Evolutionary conservation across 2,113 vertebrate species (phyloP).

Genomic region (Brienomyrus brachyistius): DNA sequence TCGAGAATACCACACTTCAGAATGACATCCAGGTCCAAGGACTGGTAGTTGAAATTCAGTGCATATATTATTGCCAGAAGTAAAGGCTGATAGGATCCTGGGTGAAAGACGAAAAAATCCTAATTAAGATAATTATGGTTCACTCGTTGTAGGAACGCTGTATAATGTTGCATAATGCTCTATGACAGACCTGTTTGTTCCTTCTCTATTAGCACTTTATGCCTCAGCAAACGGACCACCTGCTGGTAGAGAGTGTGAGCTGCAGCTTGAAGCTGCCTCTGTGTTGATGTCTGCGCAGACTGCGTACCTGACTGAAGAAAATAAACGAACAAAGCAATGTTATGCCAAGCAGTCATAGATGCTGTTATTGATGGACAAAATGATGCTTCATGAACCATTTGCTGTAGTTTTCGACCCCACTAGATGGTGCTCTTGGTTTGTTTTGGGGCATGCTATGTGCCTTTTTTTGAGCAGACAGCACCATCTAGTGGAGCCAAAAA

Average conservation of each 20-base stretch:
- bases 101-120: not conserved
- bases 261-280: conserved; percentile 58
- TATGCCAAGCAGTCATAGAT: not conserved
- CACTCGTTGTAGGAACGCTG: not conserved
- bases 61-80: conserved; percentile 67
- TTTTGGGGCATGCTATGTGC: not conserved
- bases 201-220: conserved; percentile 53
- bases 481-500: not conserved
- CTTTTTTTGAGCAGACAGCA: not conserved
- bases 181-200: conserved; percentile 50
- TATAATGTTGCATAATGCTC: not conserved
- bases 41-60: conserved; percentile 65
- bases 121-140: not conserved
- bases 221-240: conserved; percentile 60
- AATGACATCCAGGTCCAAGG: conserved; percentile 61
- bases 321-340: conserved; percentile 9
- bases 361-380: not conserved
- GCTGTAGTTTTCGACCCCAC: not conserved
- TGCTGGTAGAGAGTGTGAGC: conserved; percentile 67
- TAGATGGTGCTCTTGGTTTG: not conserved
- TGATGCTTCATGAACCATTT: not conserved
- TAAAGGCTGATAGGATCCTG: conserved; percentile 65
- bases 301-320: conserved; percentile 54
- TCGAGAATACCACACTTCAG: conserved; percentile 62
- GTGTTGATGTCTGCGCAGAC: conserved; percentile 50